These are phyloP conservation scores for Marisa cornuarietis DNA, from an alignment of 1,140 invertebrate species.

Conservation along the genomic window DNA sequence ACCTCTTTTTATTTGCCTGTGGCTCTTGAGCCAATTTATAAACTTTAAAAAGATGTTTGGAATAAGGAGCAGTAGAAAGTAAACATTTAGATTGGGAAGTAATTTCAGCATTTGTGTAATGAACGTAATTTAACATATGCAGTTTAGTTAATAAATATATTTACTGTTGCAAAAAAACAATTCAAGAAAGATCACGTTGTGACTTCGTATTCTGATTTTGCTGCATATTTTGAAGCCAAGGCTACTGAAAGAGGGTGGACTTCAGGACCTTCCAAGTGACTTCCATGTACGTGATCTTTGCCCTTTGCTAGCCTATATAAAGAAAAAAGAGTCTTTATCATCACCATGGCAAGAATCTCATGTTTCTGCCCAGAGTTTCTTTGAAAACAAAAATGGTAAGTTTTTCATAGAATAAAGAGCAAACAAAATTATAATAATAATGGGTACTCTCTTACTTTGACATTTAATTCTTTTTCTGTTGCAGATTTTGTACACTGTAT, in stretches of 20 bases:
- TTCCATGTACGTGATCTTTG: constrained; percentile 14
- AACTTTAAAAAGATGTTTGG: no score
- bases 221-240: constrained; percentile 6
- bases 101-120: neutral
- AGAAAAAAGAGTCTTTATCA: neutral
- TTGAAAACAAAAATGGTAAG: constrained; percentile 46
- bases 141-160: neutral
- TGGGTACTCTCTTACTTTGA: no score
- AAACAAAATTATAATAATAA: no score
- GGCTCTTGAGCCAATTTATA: no score
- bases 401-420: neutral
- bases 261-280: constrained; percentile 14
- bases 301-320: constrained; percentile 11
- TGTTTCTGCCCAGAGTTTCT: constrained; percentile 40
- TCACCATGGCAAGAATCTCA: constrained; percentile 34
- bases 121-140: neutral
- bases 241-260: constrained; percentile 10
- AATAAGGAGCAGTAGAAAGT: no score
- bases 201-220: no score
- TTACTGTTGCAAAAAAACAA: neutral
- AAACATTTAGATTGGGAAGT: no score
- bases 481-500: no score
- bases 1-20: no score
- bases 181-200: neutral
- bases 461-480: no score